These are phyloP conservation scores for Lagocephalus sceleratus DNA, from an alignment of 2,797 vertebrate genomes.

Conservation along the genomic window DNA sequence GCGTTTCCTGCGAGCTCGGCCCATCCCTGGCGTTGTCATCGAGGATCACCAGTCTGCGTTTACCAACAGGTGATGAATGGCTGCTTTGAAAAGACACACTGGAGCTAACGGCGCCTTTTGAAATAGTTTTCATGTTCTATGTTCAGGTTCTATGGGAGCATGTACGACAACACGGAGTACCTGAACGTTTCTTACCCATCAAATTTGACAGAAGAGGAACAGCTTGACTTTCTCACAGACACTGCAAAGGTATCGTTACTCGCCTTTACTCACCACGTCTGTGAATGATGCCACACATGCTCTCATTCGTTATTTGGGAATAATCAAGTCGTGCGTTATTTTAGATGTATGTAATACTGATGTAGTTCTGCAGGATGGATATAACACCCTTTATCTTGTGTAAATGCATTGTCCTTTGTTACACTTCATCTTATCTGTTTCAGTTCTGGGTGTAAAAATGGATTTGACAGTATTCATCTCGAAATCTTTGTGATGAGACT, in stretches of 20 bases:
- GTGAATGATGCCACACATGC: too few species aligned
- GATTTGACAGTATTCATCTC: background rate
- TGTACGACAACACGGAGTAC: conserved; percentile 84
- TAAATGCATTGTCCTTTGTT: too few species aligned
- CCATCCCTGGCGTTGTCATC: conserved; percentile 86
- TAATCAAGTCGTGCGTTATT: too few species aligned
- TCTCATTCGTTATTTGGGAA: too few species aligned
- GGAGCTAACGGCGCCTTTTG: background rate
- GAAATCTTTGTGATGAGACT: background rate
- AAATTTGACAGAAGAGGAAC: conserved; percentile 78
- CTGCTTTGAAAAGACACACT: too few species aligned
- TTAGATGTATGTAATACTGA: too few species aligned
- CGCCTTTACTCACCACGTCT: too few species aligned
- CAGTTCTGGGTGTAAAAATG: background rate
- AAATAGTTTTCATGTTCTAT: background rate
- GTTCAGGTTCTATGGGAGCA: conserved; percentile 88
- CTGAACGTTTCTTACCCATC: conserved; percentile 80
- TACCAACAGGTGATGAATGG: conserved; percentile 76
- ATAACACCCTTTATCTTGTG: too few species aligned
- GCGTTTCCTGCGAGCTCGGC: conserved; percentile 83
- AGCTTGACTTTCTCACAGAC: conserved; percentile 78
- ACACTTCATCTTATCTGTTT: background rate
- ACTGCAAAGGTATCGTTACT: conserved; percentile 77
- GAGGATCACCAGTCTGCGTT: conserved; percentile 79
- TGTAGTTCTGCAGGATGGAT: too few species aligned